Percentiles rank a stretch among this genome's conserved stretches.
Evolutionary conservation across 2,797 vertebrate species (phyloP).

Genomic region (Falco peregrinus): DNA sequence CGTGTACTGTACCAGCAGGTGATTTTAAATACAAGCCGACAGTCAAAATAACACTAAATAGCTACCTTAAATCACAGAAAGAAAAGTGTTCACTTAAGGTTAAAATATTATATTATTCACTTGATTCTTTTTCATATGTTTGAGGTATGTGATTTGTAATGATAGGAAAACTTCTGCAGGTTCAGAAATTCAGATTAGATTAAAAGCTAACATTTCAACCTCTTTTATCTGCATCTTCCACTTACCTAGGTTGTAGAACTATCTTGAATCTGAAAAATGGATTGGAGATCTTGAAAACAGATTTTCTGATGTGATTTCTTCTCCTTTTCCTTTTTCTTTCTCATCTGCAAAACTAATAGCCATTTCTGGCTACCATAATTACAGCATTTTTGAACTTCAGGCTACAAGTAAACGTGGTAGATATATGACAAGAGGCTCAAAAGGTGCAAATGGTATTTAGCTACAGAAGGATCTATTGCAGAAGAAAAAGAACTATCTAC

Average conservation of each 20-base stretch:
- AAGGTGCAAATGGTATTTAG: background rate
- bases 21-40: background rate
- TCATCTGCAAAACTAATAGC: background rate
- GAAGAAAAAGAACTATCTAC: background rate
- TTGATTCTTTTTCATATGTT: background rate
- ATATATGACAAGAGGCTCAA: background rate
- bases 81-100: background rate
- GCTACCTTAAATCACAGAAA: background rate
- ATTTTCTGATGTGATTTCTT: background rate
- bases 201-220: background rate
- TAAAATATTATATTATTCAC: background rate
- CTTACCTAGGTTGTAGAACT: background rate
- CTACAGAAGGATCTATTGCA: background rate
- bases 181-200: background rate
- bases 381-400: background rate
- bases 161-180: background rate
- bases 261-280: background rate
- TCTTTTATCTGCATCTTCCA: background rate
- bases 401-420: background rate
- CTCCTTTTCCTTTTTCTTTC: background rate
- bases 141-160: background rate
- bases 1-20: background rate
- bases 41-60: background rate
- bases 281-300: background rate
- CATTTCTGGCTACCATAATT: background rate